Conservation (phyloP, 2,797 vertebrate genomes). For the Sandelia bainsii region DNA sequence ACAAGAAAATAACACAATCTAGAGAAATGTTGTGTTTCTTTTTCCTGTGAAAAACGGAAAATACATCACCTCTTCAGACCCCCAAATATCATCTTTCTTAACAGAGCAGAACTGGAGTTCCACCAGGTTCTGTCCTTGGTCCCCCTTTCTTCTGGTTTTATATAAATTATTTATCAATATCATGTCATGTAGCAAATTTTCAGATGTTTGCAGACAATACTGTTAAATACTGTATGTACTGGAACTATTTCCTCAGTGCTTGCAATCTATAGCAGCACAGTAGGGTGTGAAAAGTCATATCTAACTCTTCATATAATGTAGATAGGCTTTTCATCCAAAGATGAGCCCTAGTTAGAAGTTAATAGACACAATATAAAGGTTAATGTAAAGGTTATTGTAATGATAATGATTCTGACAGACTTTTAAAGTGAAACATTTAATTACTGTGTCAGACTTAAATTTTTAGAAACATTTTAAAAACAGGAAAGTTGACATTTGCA, state of each 20-base stretch:
- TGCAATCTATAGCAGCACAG: background rate
- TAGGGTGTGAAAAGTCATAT: background rate
- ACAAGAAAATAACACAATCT: background rate
- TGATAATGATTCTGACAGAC: too few relatives aligned
- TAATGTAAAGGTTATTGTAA: background rate
- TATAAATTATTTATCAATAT: background rate
- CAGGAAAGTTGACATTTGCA: too few relatives aligned
- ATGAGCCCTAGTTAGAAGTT: background rate
- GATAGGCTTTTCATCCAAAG: background rate
- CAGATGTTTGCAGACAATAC: background rate
- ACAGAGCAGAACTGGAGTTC: background rate
- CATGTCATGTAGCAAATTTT: background rate
- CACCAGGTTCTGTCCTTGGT: background rate
- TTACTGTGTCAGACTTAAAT: background rate
- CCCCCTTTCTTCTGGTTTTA: background rate
- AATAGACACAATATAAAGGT: background rate
- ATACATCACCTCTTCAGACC: background rate
- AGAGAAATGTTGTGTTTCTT: background rate
- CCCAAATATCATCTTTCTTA: background rate
- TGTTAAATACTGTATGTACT: too few relatives aligned
- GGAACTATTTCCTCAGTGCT: background rate
- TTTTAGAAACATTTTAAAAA: background rate
- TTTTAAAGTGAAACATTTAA: background rate
- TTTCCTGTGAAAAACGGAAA: background rate
- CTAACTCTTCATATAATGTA: background rate